Evolutionary conservation across 2,113 vertebrate genomes (phyloP), one percentile per base, ranked within the genome.

Genomic region (Crotalus helleri): DNA sequence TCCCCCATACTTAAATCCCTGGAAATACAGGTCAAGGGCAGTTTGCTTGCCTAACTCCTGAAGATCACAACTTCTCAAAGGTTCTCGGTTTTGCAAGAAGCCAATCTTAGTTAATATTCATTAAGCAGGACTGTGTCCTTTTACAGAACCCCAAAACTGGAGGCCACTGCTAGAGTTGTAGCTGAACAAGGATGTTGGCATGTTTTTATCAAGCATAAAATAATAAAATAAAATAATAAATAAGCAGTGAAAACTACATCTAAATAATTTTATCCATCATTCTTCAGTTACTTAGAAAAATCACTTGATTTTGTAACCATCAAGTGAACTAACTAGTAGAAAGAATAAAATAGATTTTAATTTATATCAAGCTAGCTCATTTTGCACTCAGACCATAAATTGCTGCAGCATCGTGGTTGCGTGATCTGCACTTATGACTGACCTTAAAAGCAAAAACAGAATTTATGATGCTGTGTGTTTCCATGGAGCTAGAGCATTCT

Each of bases 361-460:
- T 8, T 0, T 0, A 86, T 92, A 92, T 95, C 54, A 7, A 29
- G 85, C 85, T 92, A 94, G 94, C 7, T 2, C 0, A 59, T 90
- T 95, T 94, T 26, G 93, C 87, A 74, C 64, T 5, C 23, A 19
- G 39, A 5, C 12, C 2, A 53, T n/a, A 11, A 9, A 10, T 51
- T 55, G 9, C 17, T 46, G 33, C 33, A 91, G 7, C 21, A 55
- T 74, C 90, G 69, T 95, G 58, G 46, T 26, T 7, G 87, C 69
- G 2, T 1, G 9, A 29, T 59, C n/a, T 94, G 6, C 9, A 94
- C 5, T 94, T 95, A 90, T 9, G 92, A 91, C 90, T 94, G 94
- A 87, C 26, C 33, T 91, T 88, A 94, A 96, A 95, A 94, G 0
- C 33, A 24, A 94, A 86, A 93, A 89, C 44, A 93, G 91, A 94